Evolutionary conservation across 1,140 invertebrate species (phyloP).

Genomic region (Drosophila biarmipes): DNA sequence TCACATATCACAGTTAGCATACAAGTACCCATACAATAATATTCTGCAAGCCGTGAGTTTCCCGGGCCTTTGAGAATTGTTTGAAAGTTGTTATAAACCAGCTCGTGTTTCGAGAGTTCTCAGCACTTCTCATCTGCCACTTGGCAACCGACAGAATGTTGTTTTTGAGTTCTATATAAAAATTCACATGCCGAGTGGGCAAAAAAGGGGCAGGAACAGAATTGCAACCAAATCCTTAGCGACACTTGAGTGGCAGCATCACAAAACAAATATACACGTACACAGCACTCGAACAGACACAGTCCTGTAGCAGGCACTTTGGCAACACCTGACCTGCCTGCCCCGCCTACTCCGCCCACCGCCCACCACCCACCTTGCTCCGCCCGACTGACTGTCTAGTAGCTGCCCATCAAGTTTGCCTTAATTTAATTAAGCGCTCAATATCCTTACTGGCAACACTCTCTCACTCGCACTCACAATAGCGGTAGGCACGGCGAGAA

Average conservation of each 20-base stretch:
- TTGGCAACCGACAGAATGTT: conserved; percentile 46
- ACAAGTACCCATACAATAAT: background rate
- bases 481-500: conserved; percentile 1
- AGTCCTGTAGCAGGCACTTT: conserved; percentile 46
- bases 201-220: conserved; percentile 3
- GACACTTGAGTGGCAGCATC: conserved; percentile 71
- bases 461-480: conserved; percentile 19
- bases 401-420: conserved; percentile 79
- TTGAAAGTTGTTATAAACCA: conserved; percentile 5
- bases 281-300: conserved; percentile 14
- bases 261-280: conserved; percentile 35
- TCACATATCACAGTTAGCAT: background rate
- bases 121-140: conserved; percentile 22
- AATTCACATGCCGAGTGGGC: conserved; percentile 19
- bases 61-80: conserved; percentile 17
- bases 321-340: conserved; percentile 65
- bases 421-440: conserved; percentile 83
- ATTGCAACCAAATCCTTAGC: conserved; percentile 54
- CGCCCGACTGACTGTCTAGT: conserved; percentile 65
- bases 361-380: background rate
- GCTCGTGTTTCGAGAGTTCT: conserved; percentile 25
- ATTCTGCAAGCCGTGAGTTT: background rate
- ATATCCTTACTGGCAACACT: conserved; percentile 68
- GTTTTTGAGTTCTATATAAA: conserved; percentile 45
- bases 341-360: background rate